Conservation (phyloP, 2,888 invertebrate genomes). For the Polymixis flavicincta region DNA sequence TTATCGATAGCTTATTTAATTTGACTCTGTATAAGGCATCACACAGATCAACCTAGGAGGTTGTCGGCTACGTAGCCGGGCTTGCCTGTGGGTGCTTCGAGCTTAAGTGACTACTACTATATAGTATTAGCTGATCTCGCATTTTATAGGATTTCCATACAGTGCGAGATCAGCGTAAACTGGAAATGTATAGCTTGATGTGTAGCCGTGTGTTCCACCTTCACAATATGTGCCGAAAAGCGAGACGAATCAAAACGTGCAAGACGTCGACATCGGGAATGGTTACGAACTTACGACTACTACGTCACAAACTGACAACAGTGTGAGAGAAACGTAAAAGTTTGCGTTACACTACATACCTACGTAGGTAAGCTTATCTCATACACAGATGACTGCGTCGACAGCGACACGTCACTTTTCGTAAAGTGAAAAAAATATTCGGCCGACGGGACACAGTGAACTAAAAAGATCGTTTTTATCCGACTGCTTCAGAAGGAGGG, state of each 20-base stretch:
- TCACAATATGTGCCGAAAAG: neutral
- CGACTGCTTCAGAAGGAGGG: too few species aligned
- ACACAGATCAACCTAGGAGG: too few species aligned
- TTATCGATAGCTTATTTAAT: too few species aligned
- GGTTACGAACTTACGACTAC: neutral
- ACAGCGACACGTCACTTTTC: slow-evolving; percentile 23
- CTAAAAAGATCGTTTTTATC: slow-evolving; percentile 6
- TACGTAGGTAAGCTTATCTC: slow-evolving; percentile 44
- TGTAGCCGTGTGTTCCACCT: too few species aligned
- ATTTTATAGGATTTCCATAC: too few species aligned
- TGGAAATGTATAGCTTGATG: too few species aligned
- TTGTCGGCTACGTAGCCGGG: too few species aligned
- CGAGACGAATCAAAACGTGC: neutral
- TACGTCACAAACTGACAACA: neutral
- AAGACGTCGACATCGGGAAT: neutral
- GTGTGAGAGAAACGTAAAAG: slow-evolving; percentile 6
- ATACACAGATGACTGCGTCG: slow-evolving; percentile 35
- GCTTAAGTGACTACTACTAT: too few species aligned
- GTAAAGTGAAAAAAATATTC: slow-evolving; percentile 38
- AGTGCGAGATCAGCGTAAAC: too few species aligned
- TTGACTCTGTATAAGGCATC: too few species aligned
- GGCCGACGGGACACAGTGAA: neutral
- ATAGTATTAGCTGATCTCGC: too few species aligned
- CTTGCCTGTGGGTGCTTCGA: too few species aligned
- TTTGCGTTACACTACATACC: neutral